Evolutionary conservation across 1,140 invertebrate genomes (phyloP).

Genomic region (Drosophila navojoa): DNA sequence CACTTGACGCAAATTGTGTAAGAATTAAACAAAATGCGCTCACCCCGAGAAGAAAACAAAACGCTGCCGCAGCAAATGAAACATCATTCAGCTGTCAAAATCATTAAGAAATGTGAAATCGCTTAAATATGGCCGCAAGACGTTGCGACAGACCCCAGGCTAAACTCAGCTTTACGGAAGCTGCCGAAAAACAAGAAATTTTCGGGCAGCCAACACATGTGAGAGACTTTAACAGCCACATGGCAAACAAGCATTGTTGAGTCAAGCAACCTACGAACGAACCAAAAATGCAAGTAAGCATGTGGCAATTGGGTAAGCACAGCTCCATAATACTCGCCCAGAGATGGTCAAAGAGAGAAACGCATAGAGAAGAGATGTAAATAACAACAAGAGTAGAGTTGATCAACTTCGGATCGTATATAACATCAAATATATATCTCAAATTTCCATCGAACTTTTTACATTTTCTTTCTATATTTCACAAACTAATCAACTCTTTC

Average conservation of each 20-base stretch:
- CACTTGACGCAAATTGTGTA: conserved; percentile 65
- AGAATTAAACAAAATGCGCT: conserved; percentile 46
- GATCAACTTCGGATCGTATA: too few relatives aligned
- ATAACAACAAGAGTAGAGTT: too few relatives aligned
- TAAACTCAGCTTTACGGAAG: conserved; percentile 63
- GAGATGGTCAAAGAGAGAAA: not conserved
- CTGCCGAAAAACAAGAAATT: conserved; percentile 10
- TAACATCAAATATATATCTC: too few relatives aligned
- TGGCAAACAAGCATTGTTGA: conserved; percentile 32
- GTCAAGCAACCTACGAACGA: conserved; percentile 17
- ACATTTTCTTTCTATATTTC: too few relatives aligned
- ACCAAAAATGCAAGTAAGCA: not conserved
- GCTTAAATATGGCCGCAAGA: conserved; percentile 65
- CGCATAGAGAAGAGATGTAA: too few relatives aligned
- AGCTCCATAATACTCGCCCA: not conserved
- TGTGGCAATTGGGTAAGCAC: not conserved
- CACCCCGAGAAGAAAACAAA: conserved; percentile 39
- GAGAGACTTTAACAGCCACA: conserved; percentile 43
- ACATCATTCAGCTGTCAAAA: conserved; percentile 81
- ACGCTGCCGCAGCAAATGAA: conserved; percentile 55
- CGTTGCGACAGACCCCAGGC: conserved; percentile 11
- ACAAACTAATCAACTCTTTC: not conserved
- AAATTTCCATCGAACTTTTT: too few relatives aligned
- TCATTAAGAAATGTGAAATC: conserved; percentile 80
- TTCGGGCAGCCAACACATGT: conserved; percentile 55